Evolutionary conservation across 1,140 invertebrate genomes (phyloP).

Genomic region (Trichonephila clavipes): DNA sequence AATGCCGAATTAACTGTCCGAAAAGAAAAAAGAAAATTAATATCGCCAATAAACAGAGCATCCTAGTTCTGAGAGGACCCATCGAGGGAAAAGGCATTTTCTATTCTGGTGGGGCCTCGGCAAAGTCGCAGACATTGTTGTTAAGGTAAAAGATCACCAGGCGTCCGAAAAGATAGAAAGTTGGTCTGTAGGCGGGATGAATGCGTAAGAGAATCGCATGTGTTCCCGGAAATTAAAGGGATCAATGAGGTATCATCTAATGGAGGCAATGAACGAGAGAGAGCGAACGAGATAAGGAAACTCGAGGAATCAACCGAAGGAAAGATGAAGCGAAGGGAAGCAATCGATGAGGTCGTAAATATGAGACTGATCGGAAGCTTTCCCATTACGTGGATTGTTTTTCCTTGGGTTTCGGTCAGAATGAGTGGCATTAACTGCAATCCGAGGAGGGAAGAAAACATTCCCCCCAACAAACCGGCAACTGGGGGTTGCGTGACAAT

Average conservation of each 20-base stretch:
- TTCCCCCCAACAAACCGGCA: background rate
- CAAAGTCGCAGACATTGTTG: background rate
- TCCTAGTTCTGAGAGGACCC: background rate
- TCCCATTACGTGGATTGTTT: constrained; percentile 76
- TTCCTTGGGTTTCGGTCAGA: constrained; percentile 73
- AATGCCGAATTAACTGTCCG: no score
- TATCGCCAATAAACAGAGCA: background rate
- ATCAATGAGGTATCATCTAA: constrained; percentile 77
- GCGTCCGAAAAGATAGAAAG: constrained; percentile 32
- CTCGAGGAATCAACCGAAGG: constrained; percentile 68
- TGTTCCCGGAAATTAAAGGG: constrained; percentile 77
- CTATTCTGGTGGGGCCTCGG: background rate
- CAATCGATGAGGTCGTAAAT: constrained; percentile 76
- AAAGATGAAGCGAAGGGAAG: constrained; percentile 69
- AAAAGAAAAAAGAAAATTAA: no score
- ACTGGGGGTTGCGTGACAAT: constrained; percentile 68
- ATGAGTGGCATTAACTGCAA: constrained; percentile 77
- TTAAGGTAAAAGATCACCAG: constrained; percentile 48
- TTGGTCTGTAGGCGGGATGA: constrained; percentile 49
- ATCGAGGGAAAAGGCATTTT: background rate
- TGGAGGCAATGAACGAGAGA: constrained; percentile 71
- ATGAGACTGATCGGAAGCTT: constrained; percentile 74
- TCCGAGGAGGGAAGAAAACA: constrained; percentile 50
- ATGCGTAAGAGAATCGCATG: constrained; percentile 74
- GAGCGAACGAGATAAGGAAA: constrained; percentile 64